Base-by-base conservation (phyloP, 2,888 invertebrate species). In the Abrostola tripartita region DNA sequence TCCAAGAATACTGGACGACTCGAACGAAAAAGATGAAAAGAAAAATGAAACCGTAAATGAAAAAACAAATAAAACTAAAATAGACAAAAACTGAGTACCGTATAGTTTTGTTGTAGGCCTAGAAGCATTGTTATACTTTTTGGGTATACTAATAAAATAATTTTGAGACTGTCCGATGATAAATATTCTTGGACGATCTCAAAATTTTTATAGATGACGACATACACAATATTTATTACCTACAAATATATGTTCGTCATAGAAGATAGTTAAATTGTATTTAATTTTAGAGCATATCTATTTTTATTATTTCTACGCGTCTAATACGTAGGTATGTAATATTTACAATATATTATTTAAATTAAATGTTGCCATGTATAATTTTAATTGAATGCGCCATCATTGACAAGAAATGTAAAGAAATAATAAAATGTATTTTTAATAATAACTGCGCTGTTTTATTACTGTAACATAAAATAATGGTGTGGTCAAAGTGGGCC, bases 151-250 rank as follows among this genome's bases (percentile, higher is more conserved):
- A 67, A 49, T 40, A 35, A 35, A 14, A 70, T 70, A 87, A 90
- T 94, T 93, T 94, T 92, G 94, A 86, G 89, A 89, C 85, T 90
- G 92, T 91, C 94, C 81, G 93, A 94, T 79, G 59, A 41, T 90
- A 85, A 70, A 74, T 76, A 73, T 76, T 88, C 94, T 94, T 93
- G 91, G 93, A 94, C 93, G 91, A 82, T 92, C 86, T 90, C 94
- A 91, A 90, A 91, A 91, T 92, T 88, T 78, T 59, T 69, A 76
- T 12, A 61, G 6, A 78, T 83, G 85, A 86, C 83, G 82, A 83
- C 73, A 72, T 59, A 12, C 44, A 67, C 36, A 75, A 76, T 81
- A 81, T 77, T 82, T 87, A 84, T 87, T 85, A 71, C 61, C 71
- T 60, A 64, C 65, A 73, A 71, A 64, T 66, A 61, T 24, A 24